Conservation (phyloP, 2,113 vertebrate species). For the Brachionichthys hirsutus region DNA sequence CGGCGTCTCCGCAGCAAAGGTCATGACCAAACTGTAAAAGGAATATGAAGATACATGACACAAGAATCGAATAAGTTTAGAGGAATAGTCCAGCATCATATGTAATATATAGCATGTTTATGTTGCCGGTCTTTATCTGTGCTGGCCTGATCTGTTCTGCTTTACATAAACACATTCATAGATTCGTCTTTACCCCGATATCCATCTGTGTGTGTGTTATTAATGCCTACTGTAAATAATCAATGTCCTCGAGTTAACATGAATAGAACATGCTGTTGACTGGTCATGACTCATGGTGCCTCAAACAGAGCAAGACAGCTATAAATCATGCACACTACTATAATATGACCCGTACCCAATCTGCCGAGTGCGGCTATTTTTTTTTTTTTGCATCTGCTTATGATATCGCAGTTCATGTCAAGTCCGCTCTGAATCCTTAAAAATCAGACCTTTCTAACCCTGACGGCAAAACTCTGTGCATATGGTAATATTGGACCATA, state of each 20-base stretch:
- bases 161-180: conserved; percentile 26
- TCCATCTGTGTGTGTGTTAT: conserved; percentile 17
- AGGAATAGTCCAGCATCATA: conserved; percentile 43
- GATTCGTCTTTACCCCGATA: conserved; percentile 37
- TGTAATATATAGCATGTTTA: conserved; percentile 51
- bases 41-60: conserved; percentile 73
- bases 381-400: no score
- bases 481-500: no score
- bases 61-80: conserved; percentile 37
- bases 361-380: background rate
- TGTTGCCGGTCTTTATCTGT: conserved; percentile 52
- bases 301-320: background rate
- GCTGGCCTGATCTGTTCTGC: conserved; percentile 22
- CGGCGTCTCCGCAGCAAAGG: conserved; percentile 69
- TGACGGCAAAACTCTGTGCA: no score
- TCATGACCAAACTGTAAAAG: conserved; percentile 74
- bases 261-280: conserved; percentile 6
- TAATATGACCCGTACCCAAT: conserved; percentile 1
- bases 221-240: conserved; percentile 12
- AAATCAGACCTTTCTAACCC: no score
- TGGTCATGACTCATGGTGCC: conserved; percentile 1
- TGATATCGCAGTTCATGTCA: no score
- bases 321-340: background rate
- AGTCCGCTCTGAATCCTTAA: no score
- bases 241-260: conserved; percentile 23